Conservation (phyloP, 2,797 vertebrate species). For the Chanos chanos region DNA sequence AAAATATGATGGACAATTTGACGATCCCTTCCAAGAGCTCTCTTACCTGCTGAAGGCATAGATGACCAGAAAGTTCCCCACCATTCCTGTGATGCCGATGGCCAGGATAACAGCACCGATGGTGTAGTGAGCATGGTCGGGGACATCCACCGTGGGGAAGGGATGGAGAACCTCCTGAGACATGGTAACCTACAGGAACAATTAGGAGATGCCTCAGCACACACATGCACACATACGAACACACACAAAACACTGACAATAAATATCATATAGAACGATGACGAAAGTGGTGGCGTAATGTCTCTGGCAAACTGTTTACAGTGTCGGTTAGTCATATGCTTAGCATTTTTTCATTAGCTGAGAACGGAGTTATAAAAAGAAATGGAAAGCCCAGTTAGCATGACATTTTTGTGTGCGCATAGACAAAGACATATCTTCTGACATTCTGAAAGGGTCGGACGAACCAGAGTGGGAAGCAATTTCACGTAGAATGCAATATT, state of each 20-base stretch:
- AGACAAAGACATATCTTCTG: too few relatives aligned
- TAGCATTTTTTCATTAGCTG: not conserved
- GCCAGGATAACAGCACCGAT: slow-evolving; percentile 83
- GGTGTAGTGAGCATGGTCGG: slow-evolving; percentile 86
- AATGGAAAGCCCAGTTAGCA: too few relatives aligned
- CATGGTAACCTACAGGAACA: slow-evolving; percentile 67
- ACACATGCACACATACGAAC: not conserved
- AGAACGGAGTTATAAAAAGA: too few relatives aligned
- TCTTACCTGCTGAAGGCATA: slow-evolving; percentile 92
- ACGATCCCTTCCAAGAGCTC: too few relatives aligned
- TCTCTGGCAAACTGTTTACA: not conserved
- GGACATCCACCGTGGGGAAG: slow-evolving; percentile 85
- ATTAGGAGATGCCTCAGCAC: not conserved
- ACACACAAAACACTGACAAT: slow-evolving; percentile 8
- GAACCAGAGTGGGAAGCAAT: too few relatives aligned
- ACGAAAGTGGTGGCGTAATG: not conserved
- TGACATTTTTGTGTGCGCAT: too few relatives aligned
- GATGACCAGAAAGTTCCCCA: slow-evolving; percentile 91
- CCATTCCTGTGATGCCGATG: slow-evolving; percentile 85
- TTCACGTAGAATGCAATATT: too few relatives aligned
- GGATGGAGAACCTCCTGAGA: slow-evolving; percentile 48
- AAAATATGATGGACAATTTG: not conserved
- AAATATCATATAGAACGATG: too few relatives aligned
- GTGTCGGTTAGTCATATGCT: not conserved
- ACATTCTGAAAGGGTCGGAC: too few relatives aligned